Evolutionary conservation across 2,888 invertebrate genomes (phyloP), one percentile per base, ranked within the genome.

Genomic region (Polydrusus tereticollis): DNA sequence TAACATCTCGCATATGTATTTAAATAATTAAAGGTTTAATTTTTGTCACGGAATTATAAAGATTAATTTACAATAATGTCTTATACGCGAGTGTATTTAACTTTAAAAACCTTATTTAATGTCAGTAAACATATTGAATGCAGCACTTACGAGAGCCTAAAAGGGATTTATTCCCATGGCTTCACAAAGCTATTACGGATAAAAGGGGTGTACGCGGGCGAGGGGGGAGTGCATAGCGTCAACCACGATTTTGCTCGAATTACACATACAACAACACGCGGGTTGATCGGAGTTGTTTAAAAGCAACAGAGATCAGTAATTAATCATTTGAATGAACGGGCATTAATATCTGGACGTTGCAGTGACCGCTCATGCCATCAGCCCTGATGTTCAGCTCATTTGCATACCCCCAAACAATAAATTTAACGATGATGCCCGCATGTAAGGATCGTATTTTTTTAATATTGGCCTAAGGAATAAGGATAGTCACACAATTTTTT

Each of bases 251-350:
- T 73, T 73, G 36, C 69, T 73, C 60, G 50, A 59, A 73, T 73
- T 73, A 73, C 73, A 69, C 65, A 64, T 55, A 58, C 26, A 58
- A 58, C 47, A 69, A 57, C 52, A 71, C 69, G 73, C 73, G 64
- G 64, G 69, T 55, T 45, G 64, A 69, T 73, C 18, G 52, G 41
- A 59, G 65, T 69, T 69, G 65, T 69, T 65, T 69, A 69, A 73
- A 72, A 63, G 70, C 67, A 60, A 71, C 67, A 41, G 43, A 68
- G 74, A 68, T 71, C 57, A 52, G 70, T 68, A 67, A 74, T 74
- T 80, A 82, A 82, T 83, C 82, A 82, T 82, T 82, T 79, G 82
- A 81, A 80, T 77, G 79, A 78, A 79, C 77, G 77, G 78, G 76
- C 79, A 82, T 81, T 82, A 82, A 82, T 82, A 81, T 80, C 80